phyloP scores from a whole-genome alignment of 2,888 invertebrate species.

The Lasioglossum lativentre region DNA sequence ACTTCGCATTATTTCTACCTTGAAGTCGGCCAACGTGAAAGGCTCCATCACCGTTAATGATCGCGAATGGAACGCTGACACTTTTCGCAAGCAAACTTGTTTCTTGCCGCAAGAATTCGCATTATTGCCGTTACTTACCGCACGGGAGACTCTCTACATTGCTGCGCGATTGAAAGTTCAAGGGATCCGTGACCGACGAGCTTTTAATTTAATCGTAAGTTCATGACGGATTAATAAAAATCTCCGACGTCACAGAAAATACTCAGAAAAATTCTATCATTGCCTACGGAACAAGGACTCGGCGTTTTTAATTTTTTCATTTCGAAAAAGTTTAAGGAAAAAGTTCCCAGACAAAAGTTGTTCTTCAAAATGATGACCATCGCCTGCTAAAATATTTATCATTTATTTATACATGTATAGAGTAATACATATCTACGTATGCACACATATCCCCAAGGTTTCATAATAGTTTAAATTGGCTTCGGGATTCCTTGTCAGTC shows the following conservation, averaged over 20 bases:
- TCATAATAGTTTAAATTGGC: background rate
- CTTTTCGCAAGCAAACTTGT: slow-evolving; percentile 91
- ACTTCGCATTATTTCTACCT: slow-evolving; percentile 90
- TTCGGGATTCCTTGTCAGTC: background rate
- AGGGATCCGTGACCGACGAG: background rate
- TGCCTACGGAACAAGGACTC: background rate
- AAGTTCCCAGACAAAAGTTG: too few relatives aligned
- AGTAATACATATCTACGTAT: too few relatives aligned
- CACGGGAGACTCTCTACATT: slow-evolving; percentile 86
- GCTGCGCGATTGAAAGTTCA: slow-evolving; percentile 87
- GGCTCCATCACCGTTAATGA: slow-evolving; percentile 91
- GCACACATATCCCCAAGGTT: too few relatives aligned
- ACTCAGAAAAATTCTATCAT: background rate
- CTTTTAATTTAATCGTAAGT: slow-evolving; percentile 43
- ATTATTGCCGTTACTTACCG: slow-evolving; percentile 86
- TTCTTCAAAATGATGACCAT: too few relatives aligned
- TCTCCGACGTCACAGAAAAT: background rate
- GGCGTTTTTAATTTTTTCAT: background rate
- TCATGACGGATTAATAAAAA: background rate
- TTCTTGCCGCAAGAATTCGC: slow-evolving; percentile 87
- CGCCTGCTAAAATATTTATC: too few relatives aligned
- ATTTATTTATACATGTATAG: too few relatives aligned
- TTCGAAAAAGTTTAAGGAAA: background rate
- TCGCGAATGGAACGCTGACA: slow-evolving; percentile 87
- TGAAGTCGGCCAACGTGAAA: slow-evolving; percentile 85